These are phyloP conservation scores for Melanotaenia boesemani DNA, from an alignment of 2,797 vertebrate genomes.

Conservation along the genomic window DNA sequence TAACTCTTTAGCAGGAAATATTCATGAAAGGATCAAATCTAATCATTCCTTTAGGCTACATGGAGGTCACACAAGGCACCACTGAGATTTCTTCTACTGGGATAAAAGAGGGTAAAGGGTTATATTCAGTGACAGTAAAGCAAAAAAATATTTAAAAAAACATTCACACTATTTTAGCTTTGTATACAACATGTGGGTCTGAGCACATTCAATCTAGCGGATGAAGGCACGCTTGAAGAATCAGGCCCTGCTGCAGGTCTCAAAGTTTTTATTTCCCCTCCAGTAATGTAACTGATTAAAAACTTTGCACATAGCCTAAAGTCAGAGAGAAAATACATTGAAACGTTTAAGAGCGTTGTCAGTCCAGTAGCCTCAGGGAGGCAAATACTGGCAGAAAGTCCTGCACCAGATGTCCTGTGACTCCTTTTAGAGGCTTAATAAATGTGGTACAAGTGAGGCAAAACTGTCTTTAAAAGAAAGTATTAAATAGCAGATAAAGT, in stretches of 20 bases:
- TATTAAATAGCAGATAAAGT: not conserved
- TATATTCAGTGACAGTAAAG: not conserved
- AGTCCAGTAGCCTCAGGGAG: slow-evolving; percentile 52
- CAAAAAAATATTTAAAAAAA: not conserved
- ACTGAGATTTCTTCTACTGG: not conserved
- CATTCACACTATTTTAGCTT: not conserved
- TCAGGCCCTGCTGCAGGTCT: slow-evolving; percentile 22
- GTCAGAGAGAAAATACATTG: slow-evolving; percentile 49
- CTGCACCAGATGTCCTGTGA: slow-evolving; percentile 55
- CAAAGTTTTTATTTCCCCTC: slow-evolving; percentile 31
- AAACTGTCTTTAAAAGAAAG: slow-evolving; percentile 27
- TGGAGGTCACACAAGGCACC: slow-evolving; percentile 26
- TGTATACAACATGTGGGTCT: not conserved
- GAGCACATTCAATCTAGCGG: not conserved
- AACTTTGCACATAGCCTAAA: slow-evolving; percentile 23
- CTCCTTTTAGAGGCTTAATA: slow-evolving; percentile 42
- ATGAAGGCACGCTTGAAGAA: slow-evolving; percentile 9
- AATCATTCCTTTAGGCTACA: slow-evolving; percentile 6
- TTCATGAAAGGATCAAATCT: slow-evolving; percentile 18
- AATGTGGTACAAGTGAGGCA: slow-evolving; percentile 27
- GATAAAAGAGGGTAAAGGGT: not conserved
- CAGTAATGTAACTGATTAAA: slow-evolving; percentile 59
- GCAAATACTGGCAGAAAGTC: slow-evolving; percentile 41
- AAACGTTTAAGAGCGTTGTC: slow-evolving; percentile 45
- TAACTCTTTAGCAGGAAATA: slow-evolving; percentile 5